Evolutionary conservation across 2,797 vertebrate genomes (phyloP), one percentile per base, ranked within the genome.

Genomic region (Sebastes hubbsi): DNA sequence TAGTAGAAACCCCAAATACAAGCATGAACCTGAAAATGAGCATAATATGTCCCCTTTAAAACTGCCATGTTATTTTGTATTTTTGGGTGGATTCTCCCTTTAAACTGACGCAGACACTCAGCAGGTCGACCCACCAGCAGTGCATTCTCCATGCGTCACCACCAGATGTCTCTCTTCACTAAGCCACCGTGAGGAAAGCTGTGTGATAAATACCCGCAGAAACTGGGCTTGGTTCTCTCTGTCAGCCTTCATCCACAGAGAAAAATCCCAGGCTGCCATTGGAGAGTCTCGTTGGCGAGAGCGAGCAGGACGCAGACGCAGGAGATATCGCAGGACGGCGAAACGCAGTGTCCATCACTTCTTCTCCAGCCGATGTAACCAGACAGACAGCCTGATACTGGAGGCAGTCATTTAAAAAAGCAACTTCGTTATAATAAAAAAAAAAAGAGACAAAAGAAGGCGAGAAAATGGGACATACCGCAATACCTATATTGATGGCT

Each of bases 141-240:
- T 78, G 82, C 68, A 72, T 10, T 71, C 59, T 22, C 65, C 8
- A 6, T 1, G 1, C 7, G 1, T 25, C 8, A 1, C 92, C 95
- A 92, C 80, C 78, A 95, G 94, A 91, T 85, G 93, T 80, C 94
- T 16, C 91, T 59, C 82, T 86, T 72, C 25, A 72, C 85, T 12
- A 89, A 85, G 61, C 18, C 81, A 80, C 52, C 3, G 55, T 3
- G 16, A 20, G 63, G 46, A 20, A 20, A n/a, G 16, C 64, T 13
- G 49, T 59, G 76, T 77, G 87, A 86, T 82, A 86, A 92, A 93
- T 85, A 91, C 84, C 92, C 91, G 93, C 92, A 95, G 92, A 92
- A 94, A 94, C 91, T 92, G 94, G 95, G 94, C 94, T 95, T 94
- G 94, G 94, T 94, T 94, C 92, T 91, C 92, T 94, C 92, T 91